Conservation (phyloP, 2,113 vertebrate genomes). For the Ovis canadensis region DNA sequence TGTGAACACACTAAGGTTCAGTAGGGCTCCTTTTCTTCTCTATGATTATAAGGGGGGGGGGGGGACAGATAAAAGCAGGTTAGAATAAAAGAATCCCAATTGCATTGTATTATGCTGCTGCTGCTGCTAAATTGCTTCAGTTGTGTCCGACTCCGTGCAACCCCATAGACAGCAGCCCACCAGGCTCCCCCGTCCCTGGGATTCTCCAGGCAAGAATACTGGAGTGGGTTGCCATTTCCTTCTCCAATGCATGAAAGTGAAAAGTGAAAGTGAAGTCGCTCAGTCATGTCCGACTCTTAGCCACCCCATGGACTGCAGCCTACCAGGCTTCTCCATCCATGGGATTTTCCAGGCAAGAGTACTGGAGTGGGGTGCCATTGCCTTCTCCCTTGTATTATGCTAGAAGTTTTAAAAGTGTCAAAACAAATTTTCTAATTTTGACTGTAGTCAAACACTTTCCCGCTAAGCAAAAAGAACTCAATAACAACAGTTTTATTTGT, state of each 20-base stretch:
- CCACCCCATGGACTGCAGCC: too few species aligned
- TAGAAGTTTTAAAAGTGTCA: slow-evolving; percentile 28
- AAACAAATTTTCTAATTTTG: slow-evolving; percentile 61
- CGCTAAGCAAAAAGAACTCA: slow-evolving; percentile 47
- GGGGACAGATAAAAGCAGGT: not conserved
- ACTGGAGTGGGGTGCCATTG: too few species aligned
- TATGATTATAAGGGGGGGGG: not conserved
- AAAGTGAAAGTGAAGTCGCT: too few species aligned
- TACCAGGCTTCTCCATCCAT: too few species aligned
- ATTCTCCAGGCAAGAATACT: too few species aligned
- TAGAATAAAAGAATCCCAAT: not conserved
- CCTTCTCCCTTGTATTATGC: not conserved
- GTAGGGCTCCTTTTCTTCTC: not conserved
- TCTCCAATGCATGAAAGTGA: too few species aligned
- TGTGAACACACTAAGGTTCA: not conserved
- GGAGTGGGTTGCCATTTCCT: too few species aligned
- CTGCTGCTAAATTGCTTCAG: too few species aligned
- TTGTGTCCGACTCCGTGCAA: rapidly evolving
- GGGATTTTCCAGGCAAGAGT: too few species aligned
- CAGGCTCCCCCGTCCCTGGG: too few species aligned
- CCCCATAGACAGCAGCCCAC: too few species aligned
- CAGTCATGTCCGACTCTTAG: too few species aligned
- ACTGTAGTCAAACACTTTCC: slow-evolving; percentile 56
- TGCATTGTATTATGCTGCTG: not conserved
- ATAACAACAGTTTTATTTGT: slow-evolving; percentile 58